phyloP scores from a whole-genome alignment of 2,888 invertebrate genomes.

The Caenorhabditis sp. region DNA sequence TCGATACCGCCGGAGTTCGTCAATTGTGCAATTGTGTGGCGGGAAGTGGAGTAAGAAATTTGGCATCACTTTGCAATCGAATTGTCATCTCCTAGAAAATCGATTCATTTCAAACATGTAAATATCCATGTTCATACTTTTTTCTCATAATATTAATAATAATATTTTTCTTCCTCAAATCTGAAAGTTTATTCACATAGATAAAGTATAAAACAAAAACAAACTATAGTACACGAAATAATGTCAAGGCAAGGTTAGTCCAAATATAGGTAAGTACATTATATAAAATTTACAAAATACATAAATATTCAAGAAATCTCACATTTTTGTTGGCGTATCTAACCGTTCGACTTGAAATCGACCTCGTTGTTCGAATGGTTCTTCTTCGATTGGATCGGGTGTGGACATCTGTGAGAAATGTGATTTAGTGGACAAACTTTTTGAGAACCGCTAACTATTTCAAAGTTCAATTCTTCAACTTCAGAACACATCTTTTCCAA shows the following conservation, averaged over 20 bases:
- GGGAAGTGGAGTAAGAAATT: conserved; percentile 33
- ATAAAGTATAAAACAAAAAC: too few species aligned
- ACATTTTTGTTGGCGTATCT: conserved; percentile 12
- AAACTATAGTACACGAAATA: too few species aligned
- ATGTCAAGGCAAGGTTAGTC: too few species aligned
- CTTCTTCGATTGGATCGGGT: background rate
- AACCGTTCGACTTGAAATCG: conserved; percentile 24
- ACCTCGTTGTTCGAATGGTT: conserved; percentile 8
- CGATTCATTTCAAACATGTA: conserved; percentile 2
- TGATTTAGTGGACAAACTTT: background rate
- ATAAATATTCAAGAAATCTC: background rate
- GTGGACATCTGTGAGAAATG: background rate
- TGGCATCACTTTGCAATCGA: conserved; percentile 39
- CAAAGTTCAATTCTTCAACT: too few species aligned
- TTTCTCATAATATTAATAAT: too few species aligned
- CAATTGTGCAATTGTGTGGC: conserved; percentile 63
- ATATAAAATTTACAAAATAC: too few species aligned
- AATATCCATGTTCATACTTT: too few species aligned
- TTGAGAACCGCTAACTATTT: background rate
- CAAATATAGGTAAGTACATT: too few species aligned
- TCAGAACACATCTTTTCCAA: too few species aligned
- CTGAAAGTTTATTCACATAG: too few species aligned
- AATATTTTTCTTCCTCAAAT: too few species aligned
- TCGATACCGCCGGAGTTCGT: conserved; percentile 61
- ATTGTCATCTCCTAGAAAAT: conserved; percentile 35